Base-by-base conservation (phyloP, 2,797 vertebrate genomes). In the Sebastiscus tertius region DNA sequence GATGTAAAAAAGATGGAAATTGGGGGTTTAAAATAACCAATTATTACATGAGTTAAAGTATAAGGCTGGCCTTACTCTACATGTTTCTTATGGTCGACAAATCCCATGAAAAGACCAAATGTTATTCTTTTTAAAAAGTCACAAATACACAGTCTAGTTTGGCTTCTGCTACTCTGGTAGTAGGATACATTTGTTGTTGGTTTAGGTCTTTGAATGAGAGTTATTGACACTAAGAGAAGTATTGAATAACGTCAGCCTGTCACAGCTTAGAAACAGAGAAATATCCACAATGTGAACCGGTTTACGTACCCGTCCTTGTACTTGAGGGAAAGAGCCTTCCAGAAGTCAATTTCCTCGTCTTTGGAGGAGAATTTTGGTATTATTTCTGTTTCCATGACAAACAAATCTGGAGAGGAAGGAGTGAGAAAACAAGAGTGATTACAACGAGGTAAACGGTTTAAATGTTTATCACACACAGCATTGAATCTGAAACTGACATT, bases 311-410 rank as follows among this genome's bases (percentile, higher is more conserved):
- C 96, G 88, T 95, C 96, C 82, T 99, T 98, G 92, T 98, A 98
- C 84, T 97, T 97, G 85, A 97, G 92, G 78, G 96, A 97, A 69
- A 97, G 96, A 75, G 96, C 85, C 93, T 97, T 98, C 98, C 98
- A 99, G 86, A 97, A 98, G 0, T 96, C 94, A 69, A 97, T 97
- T 92, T 98, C 97, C 93, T 98, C 97, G 65, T 98, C 97, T 92
- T 97, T 97, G 70, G 96, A 97, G 31, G 97, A 97, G 92, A 98
- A 98, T 92, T 96, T 96, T 24, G 97, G 97, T 83, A 95, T 97
- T 91, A 96, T 96, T 84, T 98, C 96, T 87, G 92, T 94, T 93
- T 98, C 98, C 97, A 98, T 98, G 94, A 93, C 96, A 95, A 96
- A 94, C 66, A 85, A 79, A 86, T 94, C 94, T 95, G 80, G 3